phyloP scores from a whole-genome alignment of 30 jellyfish, hydroid and myxozoan genomes.

The Hydractinia symbiolongicarpus region DNA sequence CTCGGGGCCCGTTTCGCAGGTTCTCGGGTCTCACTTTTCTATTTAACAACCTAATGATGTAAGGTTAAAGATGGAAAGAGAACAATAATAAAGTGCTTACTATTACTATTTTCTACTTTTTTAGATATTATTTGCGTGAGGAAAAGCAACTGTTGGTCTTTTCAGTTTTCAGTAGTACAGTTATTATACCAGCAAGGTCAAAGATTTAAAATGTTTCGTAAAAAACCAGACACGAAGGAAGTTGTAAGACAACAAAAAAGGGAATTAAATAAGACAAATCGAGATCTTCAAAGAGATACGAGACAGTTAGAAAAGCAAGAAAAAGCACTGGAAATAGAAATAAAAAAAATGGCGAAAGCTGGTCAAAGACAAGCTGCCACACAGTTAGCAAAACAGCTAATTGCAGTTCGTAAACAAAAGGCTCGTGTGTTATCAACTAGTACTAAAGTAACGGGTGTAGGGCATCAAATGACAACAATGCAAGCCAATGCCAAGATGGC shows the following conservation, averaged over 20 bases:
- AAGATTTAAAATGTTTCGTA: constrained; percentile 45
- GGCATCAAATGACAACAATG: constrained; percentile 87
- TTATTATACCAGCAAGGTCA: not conserved
- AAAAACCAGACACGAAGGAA: constrained; percentile 54
- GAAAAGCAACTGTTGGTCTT: too few species aligned
- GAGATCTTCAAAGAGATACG: constrained; percentile 75
- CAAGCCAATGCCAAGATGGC: constrained; percentile 94
- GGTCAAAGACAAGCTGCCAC: constrained; percentile 90
- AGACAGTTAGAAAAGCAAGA: constrained; percentile 84
- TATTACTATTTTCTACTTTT: too few species aligned
- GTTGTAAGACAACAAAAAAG: constrained; percentile 73
- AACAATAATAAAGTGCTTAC: too few species aligned
- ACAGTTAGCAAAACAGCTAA: constrained; percentile 80
- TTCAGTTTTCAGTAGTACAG: too few species aligned
- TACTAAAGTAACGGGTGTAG: constrained; percentile 70
- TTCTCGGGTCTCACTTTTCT: too few species aligned
- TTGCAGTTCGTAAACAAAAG: constrained; percentile 71
- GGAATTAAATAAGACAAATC: constrained; percentile 54
- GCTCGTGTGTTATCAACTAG: constrained; percentile 60
- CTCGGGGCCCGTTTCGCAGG: too few species aligned
- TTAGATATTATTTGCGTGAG: too few species aligned
- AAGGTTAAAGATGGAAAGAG: too few species aligned
- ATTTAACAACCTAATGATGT: too few species aligned
- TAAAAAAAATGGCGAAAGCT: constrained; percentile 77
- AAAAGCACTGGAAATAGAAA: constrained; percentile 79